Evolutionary conservation across 2,888 invertebrate genomes (phyloP).

Genomic region (Agrypnus murinus): DNA sequence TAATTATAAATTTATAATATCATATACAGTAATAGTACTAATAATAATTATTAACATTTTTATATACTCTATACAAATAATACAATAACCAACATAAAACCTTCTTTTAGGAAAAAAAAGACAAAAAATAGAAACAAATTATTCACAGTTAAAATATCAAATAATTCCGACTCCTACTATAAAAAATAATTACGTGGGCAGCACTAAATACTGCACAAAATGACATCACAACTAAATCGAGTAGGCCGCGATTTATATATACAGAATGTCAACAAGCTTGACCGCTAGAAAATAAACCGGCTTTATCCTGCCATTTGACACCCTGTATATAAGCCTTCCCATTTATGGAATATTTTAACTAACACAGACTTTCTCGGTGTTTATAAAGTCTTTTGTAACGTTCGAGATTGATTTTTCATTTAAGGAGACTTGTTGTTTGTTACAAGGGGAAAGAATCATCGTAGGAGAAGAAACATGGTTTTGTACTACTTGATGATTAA

Average conservation of each 20-base stretch:
- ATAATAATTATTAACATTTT: no score
- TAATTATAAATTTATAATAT: no score
- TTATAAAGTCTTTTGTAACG: conserved; percentile 47
- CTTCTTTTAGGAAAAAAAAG: background rate
- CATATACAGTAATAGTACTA: no score
- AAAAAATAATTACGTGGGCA: conserved; percentile 37
- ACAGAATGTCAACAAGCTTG: background rate
- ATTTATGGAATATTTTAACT: conserved; percentile 27
- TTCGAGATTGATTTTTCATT: conserved; percentile 21
- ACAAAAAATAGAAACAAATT: conserved; percentile 10
- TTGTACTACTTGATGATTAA: background rate
- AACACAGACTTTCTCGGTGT: conserved; percentile 43
- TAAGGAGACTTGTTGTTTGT: conserved; percentile 5
- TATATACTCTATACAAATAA: no score
- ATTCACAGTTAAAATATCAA: conserved; percentile 31
- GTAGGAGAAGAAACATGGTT: conserved; percentile 1
- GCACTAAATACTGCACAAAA: conserved; percentile 23
- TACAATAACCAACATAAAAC: no score
- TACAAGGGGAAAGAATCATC: background rate
- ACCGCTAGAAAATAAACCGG: background rate
- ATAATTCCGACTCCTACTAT: conserved; percentile 12
- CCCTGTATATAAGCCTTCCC: no score
- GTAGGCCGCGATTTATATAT: conserved; percentile 30
- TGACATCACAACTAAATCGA: conserved; percentile 35
- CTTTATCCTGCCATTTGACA: background rate